Evolutionary conservation across 2,888 invertebrate species (phyloP).

Genomic region (Congeria kusceri): DNA sequence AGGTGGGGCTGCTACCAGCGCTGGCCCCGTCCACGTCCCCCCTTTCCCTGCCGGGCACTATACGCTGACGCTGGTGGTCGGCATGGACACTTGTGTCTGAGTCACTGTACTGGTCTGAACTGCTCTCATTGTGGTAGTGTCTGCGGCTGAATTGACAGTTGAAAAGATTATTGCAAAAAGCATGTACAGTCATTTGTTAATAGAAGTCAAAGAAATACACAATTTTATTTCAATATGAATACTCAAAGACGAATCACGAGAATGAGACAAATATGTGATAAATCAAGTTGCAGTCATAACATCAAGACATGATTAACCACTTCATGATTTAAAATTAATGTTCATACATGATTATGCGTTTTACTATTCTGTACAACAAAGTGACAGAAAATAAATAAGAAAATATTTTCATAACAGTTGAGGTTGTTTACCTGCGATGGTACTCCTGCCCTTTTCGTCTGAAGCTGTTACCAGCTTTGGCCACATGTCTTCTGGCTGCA

Average conservation of each 20-base stretch:
- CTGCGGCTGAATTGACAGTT: conserved; percentile 35
- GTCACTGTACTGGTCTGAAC: conserved; percentile 79
- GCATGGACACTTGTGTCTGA: conserved; percentile 74
- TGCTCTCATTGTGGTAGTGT: conserved; percentile 72
- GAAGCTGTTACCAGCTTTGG: conserved; percentile 77
- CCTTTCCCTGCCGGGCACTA: conserved; percentile 61
- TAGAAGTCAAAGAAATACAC: background rate
- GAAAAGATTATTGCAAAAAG: background rate
- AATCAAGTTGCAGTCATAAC: no score
- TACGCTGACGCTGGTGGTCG: conserved; percentile 49
- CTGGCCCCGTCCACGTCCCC: conserved; percentile 80
- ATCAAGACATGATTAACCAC: no score
- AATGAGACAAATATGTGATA: no score
- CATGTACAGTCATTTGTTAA: background rate
- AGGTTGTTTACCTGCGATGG: conserved; percentile 45
- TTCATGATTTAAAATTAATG: no score
- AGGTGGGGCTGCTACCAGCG: conserved; percentile 76
- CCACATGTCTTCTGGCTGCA: conserved; percentile 80
- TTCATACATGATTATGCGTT: no score
- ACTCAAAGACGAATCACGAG: no score
- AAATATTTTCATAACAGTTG: background rate
- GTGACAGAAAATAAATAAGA: background rate
- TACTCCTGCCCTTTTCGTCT: conserved; percentile 65
- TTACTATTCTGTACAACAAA: no score
- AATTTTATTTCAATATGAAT: no score